Percentiles rank a stretch among this genome's conserved stretches.
These are phyloP conservation scores for Archivesica marissinica DNA, from an alignment of 1,140 invertebrate species.

Conservation along the genomic window DNA sequence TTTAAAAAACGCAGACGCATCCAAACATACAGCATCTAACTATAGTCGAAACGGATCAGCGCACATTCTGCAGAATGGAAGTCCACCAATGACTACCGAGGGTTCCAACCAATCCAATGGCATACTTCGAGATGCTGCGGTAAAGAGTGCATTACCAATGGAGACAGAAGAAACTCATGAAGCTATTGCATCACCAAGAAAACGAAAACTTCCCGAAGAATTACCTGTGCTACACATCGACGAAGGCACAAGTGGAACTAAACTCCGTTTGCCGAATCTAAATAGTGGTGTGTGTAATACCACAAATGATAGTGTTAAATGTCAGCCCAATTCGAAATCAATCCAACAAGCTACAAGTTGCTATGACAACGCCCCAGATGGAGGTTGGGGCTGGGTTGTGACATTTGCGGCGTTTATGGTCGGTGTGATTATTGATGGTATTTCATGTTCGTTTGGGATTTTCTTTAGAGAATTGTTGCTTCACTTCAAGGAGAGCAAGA, in stretches of 20 bases:
- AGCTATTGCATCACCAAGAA: not conserved
- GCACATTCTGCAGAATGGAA: too few relatives aligned
- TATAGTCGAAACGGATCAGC: too few relatives aligned
- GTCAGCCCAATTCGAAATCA: not conserved
- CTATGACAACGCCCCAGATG: conserved; percentile 87
- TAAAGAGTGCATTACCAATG: not conserved
- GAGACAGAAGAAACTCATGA: not conserved
- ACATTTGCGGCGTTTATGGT: conserved; percentile 93
- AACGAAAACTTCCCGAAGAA: not conserved
- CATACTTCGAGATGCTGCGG: not conserved
- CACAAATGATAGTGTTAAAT: not conserved
- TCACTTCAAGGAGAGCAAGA: conserved; percentile 91
- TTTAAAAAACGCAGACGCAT: too few relatives aligned
- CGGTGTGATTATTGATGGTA: conserved; percentile 95
- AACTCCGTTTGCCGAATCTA: too few relatives aligned
- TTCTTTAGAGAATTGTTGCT: conserved; percentile 93
- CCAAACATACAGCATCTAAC: too few relatives aligned
- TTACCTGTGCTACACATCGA: not conserved
- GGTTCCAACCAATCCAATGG: too few relatives aligned
- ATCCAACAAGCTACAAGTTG: conserved; percentile 46
- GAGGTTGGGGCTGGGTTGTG: conserved; percentile 90
- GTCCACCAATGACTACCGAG: too few relatives aligned
- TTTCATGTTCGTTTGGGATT: conserved; percentile 95
- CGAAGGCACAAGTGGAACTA: not conserved
- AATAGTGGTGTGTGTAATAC: too few relatives aligned